A percentile compares a stretch with the other conserved stretches of the same genome.
These are phyloP conservation scores for Tiphia femorata DNA, from an alignment of 2,888 invertebrate genomes.

Conservation along the genomic window DNA sequence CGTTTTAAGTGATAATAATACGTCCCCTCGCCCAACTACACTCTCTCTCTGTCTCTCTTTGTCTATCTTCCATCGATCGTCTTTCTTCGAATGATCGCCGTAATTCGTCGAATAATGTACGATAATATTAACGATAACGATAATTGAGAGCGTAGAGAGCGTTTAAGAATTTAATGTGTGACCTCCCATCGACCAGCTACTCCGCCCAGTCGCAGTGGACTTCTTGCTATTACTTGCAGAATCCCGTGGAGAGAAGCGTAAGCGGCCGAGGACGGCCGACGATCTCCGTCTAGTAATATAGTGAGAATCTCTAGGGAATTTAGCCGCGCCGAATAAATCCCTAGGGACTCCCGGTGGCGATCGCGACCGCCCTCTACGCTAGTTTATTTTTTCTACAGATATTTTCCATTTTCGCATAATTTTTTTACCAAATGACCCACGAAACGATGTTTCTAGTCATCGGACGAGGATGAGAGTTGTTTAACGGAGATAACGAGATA, in stretches of 20 bases:
- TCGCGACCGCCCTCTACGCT: slow-evolving; percentile 32
- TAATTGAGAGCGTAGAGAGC: too few species aligned
- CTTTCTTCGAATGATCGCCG: too few species aligned
- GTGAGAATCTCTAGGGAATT: background rate
- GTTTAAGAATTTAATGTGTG: too few species aligned
- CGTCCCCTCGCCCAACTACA: too few species aligned
- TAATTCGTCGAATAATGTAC: too few species aligned
- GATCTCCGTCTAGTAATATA: too few species aligned
- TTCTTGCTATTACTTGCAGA: slow-evolving; percentile 36
- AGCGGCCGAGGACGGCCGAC: slow-evolving; percentile 24
- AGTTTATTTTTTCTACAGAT: slow-evolving; percentile 60
- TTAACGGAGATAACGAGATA: slow-evolving; percentile 14
- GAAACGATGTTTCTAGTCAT: slow-evolving; percentile 66
- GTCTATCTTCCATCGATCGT: too few species aligned
- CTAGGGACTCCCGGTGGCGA: too few species aligned
- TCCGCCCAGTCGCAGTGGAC: slow-evolving; percentile 58
- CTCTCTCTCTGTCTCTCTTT: too few species aligned
- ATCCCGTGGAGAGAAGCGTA: slow-evolving; percentile 33
- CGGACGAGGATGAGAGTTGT: slow-evolving; percentile 38
- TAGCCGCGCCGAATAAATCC: too few species aligned
- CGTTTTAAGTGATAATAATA: too few species aligned
- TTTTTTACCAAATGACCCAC: slow-evolving; percentile 65
- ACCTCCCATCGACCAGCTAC: slow-evolving; percentile 54
- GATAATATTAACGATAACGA: too few species aligned
- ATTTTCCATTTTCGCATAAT: slow-evolving; percentile 60